Evolutionary conservation across 2,113 vertebrate genomes (phyloP).

Genomic region (Bubo bubo): DNA sequence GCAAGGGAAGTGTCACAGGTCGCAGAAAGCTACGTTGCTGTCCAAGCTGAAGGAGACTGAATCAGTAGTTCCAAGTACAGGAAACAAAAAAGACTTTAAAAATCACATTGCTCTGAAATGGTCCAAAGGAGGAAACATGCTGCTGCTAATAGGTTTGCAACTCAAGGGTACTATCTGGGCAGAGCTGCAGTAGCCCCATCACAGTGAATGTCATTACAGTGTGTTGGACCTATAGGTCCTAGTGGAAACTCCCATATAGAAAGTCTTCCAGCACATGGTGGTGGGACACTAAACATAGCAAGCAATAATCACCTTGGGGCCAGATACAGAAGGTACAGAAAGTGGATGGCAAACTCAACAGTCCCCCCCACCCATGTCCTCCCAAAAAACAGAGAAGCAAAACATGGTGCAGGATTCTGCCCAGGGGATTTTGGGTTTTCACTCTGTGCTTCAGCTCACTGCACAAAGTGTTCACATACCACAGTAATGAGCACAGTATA

Average conservation of each 20-base stretch:
- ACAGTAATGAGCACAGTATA: neutral
- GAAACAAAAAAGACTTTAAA: neutral
- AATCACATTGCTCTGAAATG: neutral
- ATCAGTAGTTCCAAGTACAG: neutral
- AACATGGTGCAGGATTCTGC: neutral
- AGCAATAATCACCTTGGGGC: neutral
- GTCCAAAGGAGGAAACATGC: neutral
- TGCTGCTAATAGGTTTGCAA: neutral
- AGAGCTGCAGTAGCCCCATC: neutral
- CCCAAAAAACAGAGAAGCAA: neutral
- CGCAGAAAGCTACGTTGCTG: rapidly evolving
- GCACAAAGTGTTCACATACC: slow-evolving; percentile 37
- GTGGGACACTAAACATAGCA: neutral
- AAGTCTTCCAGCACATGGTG: neutral
- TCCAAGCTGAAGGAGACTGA: neutral
- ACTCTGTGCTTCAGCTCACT: neutral
- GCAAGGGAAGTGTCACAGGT: neutral
- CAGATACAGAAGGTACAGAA: neutral
- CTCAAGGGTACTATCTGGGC: neutral
- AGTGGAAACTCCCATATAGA: neutral
- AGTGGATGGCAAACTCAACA: neutral
- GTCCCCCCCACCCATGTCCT: too few species aligned
- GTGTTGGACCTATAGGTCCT: neutral
- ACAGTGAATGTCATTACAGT: neutral
- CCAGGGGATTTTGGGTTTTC: neutral